A percentile compares a stretch with the other conserved stretches of the same genome.
Conservation (phyloP, 2,888 invertebrate genomes). For the Chymomyza caudatula region DNA sequence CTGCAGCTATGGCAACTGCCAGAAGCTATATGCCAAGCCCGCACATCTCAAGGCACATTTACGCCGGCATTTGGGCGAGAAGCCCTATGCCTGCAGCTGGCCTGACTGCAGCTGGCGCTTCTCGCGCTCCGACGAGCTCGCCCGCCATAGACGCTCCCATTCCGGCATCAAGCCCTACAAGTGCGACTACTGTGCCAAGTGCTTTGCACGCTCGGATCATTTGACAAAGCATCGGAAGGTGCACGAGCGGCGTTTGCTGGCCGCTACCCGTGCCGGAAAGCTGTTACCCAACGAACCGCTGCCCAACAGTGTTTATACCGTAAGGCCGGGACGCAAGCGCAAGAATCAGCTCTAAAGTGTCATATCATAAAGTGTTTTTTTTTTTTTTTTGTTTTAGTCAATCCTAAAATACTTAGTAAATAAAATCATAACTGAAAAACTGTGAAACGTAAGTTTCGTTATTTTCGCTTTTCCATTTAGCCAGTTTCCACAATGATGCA, state of each 20-base stretch:
- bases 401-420: background rate
- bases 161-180: constrained; percentile 96
- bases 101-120: constrained; percentile 94
- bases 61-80: constrained; percentile 89
- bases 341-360: constrained; percentile 65
- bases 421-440: background rate
- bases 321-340: constrained; percentile 76
- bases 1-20: constrained; percentile 85
- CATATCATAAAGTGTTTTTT: background rate
- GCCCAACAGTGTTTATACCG: constrained; percentile 69
- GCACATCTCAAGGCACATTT: constrained; percentile 94
- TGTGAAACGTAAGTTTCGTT: background rate
- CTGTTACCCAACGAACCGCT: constrained; percentile 56
- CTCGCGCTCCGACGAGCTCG: constrained; percentile 95
- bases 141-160: constrained; percentile 95
- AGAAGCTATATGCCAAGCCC: constrained; percentile 91
- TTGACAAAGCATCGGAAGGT: constrained; percentile 94
- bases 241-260: constrained; percentile 83
- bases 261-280: constrained; percentile 70
- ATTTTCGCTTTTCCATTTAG: background rate
- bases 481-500: too few relatives aligned
- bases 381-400: background rate
- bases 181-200: constrained; percentile 91
- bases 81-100: constrained; percentile 87
- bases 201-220: constrained; percentile 95